Evolutionary conservation across 2,113 vertebrate species (phyloP), one percentile per base, ranked within the genome.

Genomic region (Parus major): DNA sequence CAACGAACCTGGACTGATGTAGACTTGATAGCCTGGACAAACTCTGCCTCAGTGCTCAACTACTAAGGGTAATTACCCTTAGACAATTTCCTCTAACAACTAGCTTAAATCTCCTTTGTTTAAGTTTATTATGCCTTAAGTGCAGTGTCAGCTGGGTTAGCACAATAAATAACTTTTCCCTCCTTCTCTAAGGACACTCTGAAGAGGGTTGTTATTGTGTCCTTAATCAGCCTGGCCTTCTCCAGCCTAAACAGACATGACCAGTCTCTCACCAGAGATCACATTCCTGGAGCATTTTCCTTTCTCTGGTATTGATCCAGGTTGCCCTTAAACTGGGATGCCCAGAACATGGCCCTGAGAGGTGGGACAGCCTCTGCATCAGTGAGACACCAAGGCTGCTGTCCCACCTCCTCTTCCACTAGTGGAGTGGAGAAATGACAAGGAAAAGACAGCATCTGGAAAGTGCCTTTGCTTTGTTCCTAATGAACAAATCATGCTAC

Each of bases 191-290:
- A 61, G 55, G 29, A 56, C 31, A 23, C 25, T 68, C 59, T 70
- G 35, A 86, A 94, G 64, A 88, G 42, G 24, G 19, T 59, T 92
- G 64, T 88, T 93, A 35, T 53, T 82, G 12, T 86, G 59, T 77
- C 39, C 56, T 79, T 52, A 55, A 50, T 63, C 47, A 61, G 42
- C 22, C 29, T 82, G 76, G 33, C 29, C 13, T n/a, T 82, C 49
- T 76, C 27, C 55, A 96, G 53, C 46, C 68, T 90, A 95, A 94
- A 90, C 61, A 96, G 36, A 90, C 20, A 72, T 4, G 76, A 71
- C 15, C 22, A 41, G 3, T 14, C 41, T 61, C 61, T 55, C 72
- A 57, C 29, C 29, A 86, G 44, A 72, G 35, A n/a, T 35, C 64
- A 28, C 25, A 4, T 79, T 86, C 72, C 29, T 61, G 42, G 29